Evolutionary conservation across 2,888 invertebrate species (phyloP).

Genomic region (Epistrophe grossulariae): DNA sequence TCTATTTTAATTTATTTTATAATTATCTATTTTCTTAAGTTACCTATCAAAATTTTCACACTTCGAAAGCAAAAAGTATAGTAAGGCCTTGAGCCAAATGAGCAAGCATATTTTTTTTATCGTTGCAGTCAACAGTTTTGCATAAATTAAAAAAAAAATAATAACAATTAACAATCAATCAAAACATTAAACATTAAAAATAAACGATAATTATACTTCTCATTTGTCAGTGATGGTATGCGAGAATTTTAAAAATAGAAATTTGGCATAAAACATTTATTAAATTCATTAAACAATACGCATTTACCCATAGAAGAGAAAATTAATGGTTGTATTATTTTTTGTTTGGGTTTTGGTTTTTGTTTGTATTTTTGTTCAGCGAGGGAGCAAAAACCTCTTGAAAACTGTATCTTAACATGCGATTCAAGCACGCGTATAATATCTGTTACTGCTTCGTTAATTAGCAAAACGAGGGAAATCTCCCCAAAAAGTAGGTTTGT

Average conservation of each 20-base stretch:
- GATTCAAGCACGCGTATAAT: slow-evolving; percentile 61
- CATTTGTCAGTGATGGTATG: slow-evolving; percentile 33
- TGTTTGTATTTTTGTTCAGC: neutral
- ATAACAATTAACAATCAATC: slow-evolving; percentile 6
- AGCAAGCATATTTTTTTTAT: neutral
- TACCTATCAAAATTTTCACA: neutral
- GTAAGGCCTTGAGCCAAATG: neutral
- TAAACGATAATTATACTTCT: slow-evolving; percentile 1
- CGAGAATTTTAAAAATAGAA: slow-evolving; percentile 32
- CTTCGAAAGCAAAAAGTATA: neutral
- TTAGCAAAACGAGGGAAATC: slow-evolving; percentile 65
- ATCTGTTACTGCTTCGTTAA: slow-evolving; percentile 60
- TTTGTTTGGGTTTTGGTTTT: neutral
- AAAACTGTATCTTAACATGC: slow-evolving; percentile 62
- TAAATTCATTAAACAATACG: slow-evolving; percentile 20
- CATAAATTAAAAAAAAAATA: neutral
- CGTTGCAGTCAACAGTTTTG: neutral
- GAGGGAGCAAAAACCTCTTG: slow-evolving; percentile 57
- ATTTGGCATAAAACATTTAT: slow-evolving; percentile 49
- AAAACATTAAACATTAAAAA: slow-evolving; percentile 12
- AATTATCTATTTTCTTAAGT: neutral
- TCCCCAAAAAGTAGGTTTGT: slow-evolving; percentile 44
- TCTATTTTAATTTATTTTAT: too few species aligned
- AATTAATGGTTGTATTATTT: slow-evolving; percentile 21
- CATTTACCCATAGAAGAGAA: slow-evolving; percentile 17